phyloP scores from a whole-genome alignment of 2,888 invertebrate species.

The Enchytraeus crypticus region DNA sequence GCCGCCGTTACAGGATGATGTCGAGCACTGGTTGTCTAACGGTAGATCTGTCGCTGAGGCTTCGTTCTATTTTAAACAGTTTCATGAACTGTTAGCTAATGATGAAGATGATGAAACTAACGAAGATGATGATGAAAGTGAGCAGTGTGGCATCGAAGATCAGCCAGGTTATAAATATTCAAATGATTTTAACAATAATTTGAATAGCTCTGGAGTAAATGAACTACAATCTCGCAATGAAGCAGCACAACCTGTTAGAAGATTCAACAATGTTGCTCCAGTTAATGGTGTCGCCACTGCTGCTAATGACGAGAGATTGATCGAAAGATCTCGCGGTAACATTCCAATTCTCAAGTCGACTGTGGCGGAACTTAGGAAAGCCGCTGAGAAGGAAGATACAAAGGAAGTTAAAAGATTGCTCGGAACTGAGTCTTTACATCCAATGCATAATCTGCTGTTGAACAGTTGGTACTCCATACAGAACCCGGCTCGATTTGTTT shows the following conservation, averaged over 20 bases:
- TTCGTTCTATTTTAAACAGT: slow-evolving; percentile 10
- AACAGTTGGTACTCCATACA: slow-evolving; percentile 30
- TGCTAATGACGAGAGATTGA: no score
- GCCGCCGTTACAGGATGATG: slow-evolving; percentile 22
- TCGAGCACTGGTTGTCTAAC: slow-evolving; percentile 7
- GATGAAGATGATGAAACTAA: slow-evolving; percentile 25
- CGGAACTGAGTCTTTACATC: slow-evolving; percentile 34
- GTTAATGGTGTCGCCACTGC: no score
- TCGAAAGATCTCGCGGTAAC: background rate
- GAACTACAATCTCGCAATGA: no score
- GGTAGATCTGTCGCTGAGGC: background rate
- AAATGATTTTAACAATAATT: no score
- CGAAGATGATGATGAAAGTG: background rate
- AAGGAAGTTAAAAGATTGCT: slow-evolving; percentile 30
- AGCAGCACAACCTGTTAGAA: no score
- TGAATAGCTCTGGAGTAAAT: no score
- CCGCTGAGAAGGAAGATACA: slow-evolving; percentile 26
- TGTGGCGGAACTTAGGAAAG: slow-evolving; percentile 29
- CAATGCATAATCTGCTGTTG: slow-evolving; percentile 34
- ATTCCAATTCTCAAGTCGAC: slow-evolving; percentile 7
- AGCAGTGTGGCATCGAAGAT: no score
- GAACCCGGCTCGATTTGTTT: slow-evolving; percentile 27
- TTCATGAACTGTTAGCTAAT: slow-evolving; percentile 18
- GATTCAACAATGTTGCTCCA: no score
- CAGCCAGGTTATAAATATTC: no score